phyloP scores from a whole-genome alignment of 1,140 invertebrate genomes.

The Brachionus rubens region DNA sequence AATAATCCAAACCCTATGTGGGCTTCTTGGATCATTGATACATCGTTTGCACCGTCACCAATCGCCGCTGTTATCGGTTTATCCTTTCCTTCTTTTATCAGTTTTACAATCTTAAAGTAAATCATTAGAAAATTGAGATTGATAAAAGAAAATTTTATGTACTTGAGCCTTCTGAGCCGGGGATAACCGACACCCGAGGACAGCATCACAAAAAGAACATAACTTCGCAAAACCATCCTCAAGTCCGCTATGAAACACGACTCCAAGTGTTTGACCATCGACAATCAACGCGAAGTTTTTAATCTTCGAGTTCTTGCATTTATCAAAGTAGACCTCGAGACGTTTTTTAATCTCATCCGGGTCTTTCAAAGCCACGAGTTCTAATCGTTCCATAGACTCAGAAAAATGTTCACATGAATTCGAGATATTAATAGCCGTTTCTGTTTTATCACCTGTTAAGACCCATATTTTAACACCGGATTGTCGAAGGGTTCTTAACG shows the following conservation, averaged over 20 bases:
- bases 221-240: constrained; percentile 69
- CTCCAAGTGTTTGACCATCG: constrained; percentile 24
- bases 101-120: constrained; percentile 80
- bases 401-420: constrained; percentile 83
- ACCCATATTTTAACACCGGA: constrained; percentile 76
- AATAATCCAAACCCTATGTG: constrained; percentile 83
- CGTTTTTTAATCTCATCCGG: not conserved
- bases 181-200: constrained; percentile 89
- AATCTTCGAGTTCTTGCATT: not conserved
- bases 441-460: constrained; percentile 48
- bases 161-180: constrained; percentile 98
- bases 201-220: constrained; percentile 65
- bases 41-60: constrained; percentile 76
- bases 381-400: constrained; percentile 67
- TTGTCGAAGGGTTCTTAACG: constrained; percentile 68
- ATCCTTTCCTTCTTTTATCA: constrained; percentile 79
- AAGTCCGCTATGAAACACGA: not conserved
- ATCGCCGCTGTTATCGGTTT: constrained; percentile 74
- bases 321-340: not conserved
- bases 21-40: constrained; percentile 77
- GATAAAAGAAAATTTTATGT: not conserved
- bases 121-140: not conserved
- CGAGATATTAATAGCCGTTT: constrained; percentile 78
- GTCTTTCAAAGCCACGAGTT: not conserved
- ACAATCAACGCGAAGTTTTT: constrained; percentile 53